Base-by-base conservation (phyloP, 2,888 invertebrate genomes). In the Aphrophora alni region DNA sequence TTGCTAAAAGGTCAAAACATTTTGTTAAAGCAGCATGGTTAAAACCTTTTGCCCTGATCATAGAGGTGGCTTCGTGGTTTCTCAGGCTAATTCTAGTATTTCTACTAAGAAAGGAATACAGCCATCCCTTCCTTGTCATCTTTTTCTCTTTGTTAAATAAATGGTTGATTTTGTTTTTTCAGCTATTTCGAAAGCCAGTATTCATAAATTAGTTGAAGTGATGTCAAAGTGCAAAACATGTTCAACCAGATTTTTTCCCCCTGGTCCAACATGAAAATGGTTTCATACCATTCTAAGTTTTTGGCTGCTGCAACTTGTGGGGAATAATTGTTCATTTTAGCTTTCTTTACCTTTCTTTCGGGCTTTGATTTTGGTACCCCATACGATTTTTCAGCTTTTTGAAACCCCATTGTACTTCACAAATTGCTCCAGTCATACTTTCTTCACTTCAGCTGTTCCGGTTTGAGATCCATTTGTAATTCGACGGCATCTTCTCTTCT, bases 41-140 rank as follows among this genome's bases (percentile, higher is more conserved):
- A 72, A 84, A 84, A n/a, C 77, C 83, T 70, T 51, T 78, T 8
- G 84, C 83, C 75, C 80, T 70, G 51, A 82, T 82, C 24, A 77
- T 28, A 68, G 82, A 84, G 14, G 83, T 82, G 27, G 75, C 51
- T 74, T 83, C 82, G 25, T 81, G 84, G 25, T 75, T 76, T 68
- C 80, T 27, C 71, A 84, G 69, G 38, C 69, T 38, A 38, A 84
- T 24, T 44, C 74, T 70, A 27, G 74, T 28, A 77, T 81, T 78
- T 26, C 83, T 76, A 17, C 68, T 79, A 26, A 80, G 72, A 68
- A 83, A 83, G 24, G 70, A 73, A 70, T 82, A 76, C 68, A 83
- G 59, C 83, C 82, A 83, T 25, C 75, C 82, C 74, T 81, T 81
- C 51, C 83, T 82, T 73, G 84, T 82, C 74, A 80, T 38, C 73